Conservation (phyloP, 2,113 vertebrate genomes). For the Ia io region DNA sequence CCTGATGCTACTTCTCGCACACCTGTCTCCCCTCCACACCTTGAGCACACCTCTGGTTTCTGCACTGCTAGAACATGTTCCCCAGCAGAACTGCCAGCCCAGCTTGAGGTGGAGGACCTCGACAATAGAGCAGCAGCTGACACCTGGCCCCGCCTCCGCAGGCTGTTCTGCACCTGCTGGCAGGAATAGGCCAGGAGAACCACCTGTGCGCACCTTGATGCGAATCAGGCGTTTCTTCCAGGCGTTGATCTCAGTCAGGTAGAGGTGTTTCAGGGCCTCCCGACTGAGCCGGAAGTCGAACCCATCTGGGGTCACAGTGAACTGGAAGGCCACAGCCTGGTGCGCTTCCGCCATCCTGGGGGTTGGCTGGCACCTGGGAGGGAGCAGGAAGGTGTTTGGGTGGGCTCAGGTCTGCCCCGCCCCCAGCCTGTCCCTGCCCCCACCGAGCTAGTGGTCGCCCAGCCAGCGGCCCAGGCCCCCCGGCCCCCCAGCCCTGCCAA, state of each 20-base stretch:
- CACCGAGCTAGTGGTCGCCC: neutral
- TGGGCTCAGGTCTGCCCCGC: neutral
- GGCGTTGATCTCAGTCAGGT: constrained; percentile 87
- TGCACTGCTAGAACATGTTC: neutral
- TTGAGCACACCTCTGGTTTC: neutral
- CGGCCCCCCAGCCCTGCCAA: neutral
- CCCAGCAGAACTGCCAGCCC: neutral
- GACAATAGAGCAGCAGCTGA: neutral
- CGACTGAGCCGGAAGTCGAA: constrained; percentile 91
- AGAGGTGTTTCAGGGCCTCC: constrained; percentile 92
- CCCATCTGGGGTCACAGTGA: constrained; percentile 94
- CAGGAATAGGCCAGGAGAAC: neutral
- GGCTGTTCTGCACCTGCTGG: neutral
- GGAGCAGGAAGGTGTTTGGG: neutral
- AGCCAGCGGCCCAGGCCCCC: neutral
- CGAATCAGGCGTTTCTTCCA: constrained; percentile 93
- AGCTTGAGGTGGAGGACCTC: neutral
- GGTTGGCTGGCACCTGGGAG: constrained; percentile 14
- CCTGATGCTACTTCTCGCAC: neutral
- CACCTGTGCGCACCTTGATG: constrained; percentile 86
- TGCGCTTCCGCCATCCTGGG: constrained; percentile 94
- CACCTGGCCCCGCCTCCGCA: neutral
- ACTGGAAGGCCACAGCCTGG: constrained; percentile 98
- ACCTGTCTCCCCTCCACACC: neutral
- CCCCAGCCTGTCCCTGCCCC: neutral